phyloP scores from a whole-genome alignment of 2,888 invertebrate species.

The Cloeon dipterum region DNA sequence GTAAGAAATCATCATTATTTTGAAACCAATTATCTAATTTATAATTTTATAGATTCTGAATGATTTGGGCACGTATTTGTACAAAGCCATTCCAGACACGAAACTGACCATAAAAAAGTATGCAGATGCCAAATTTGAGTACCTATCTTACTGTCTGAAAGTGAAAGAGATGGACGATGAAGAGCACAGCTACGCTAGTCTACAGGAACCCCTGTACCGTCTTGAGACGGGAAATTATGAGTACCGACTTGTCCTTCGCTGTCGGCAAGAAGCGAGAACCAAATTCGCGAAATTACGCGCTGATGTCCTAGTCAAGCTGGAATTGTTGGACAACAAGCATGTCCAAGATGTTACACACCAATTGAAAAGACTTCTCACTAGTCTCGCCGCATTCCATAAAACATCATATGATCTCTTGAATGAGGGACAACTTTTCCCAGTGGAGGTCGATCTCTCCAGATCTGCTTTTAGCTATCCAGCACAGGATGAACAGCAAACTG shows the following conservation, averaged over 20 bases:
- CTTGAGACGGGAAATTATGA: slow-evolving; percentile 99
- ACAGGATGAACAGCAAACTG: too few relatives aligned
- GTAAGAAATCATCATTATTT: slow-evolving; percentile 8
- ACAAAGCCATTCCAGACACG: slow-evolving; percentile 97
- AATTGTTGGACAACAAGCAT: slow-evolving; percentile 92
- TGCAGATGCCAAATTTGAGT: slow-evolving; percentile 97
- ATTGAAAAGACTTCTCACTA: slow-evolving; percentile 59
- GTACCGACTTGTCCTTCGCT: slow-evolving; percentile 81
- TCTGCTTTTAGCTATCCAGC: slow-evolving; percentile 75
- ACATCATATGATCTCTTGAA: slow-evolving; percentile 51
- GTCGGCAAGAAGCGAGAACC: slow-evolving; percentile 79
- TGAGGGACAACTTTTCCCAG: slow-evolving; percentile 70
- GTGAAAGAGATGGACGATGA: slow-evolving; percentile 99
- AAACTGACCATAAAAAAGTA: slow-evolving; percentile 93
- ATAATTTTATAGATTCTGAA: slow-evolving; percentile 41
- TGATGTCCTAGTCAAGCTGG: slow-evolving; percentile 91
- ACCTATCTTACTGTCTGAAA: slow-evolving; percentile 94
- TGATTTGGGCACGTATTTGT: slow-evolving; percentile 88
- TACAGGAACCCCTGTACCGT: slow-evolving; percentile 90
- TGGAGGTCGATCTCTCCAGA: slow-evolving; percentile 83
- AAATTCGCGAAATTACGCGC: slow-evolving; percentile 64
- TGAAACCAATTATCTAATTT: not conserved
- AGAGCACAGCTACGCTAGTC: slow-evolving; percentile 73
- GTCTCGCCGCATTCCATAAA: slow-evolving; percentile 50
- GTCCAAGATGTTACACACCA: slow-evolving; percentile 86